Evolutionary conservation across 2,888 invertebrate genomes (phyloP), one percentile per base, ranked within the genome.

Genomic region (Calephelis perditalis): DNA sequence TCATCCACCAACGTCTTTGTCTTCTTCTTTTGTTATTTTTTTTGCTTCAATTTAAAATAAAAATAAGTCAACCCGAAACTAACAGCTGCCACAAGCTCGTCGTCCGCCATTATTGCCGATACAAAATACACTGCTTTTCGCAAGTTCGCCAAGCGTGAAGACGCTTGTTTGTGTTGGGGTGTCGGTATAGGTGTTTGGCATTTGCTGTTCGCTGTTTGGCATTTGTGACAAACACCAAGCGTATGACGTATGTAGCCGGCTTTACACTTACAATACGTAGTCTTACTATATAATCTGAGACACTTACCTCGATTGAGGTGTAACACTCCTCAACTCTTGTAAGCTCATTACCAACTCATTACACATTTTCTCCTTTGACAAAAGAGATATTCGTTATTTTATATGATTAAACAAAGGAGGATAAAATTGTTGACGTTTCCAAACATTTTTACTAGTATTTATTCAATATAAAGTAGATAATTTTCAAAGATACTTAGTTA

Each of bases 1-100:
- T 46, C 46, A 46, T n/a, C 46, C 46, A 46, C 46, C 46, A 46
- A n/a, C 46, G n/a, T 12, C 46, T 46, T 46, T 9, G 46, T 46
- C 46, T 46, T 46, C 46, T 15, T 15, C 15, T n/a, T 46, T n/a
- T n/a, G 3, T n/a, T 2, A n/a, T 46, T 3, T 11, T n/a, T 45
- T 45, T 45, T 45, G 45, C n/a, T 45, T 45, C 9, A 45, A 45
- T 45, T 45, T 45, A 45, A 45, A 45, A 45, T 45, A 45, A 45
- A 45, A 45, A 46, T 15, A 15, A 15, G 15, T 15, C 15, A 15
- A n/a, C 11, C 46, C 46, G 46, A 46, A 46, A 46, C n/a, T 46
- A 5, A 46, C 11, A 46, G n/a, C 46, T 46, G 46, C 46, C n/a
- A 46, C 46, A 46, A 46, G 46, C 46, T 46, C 46, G 46, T 12